Base-by-base conservation (phyloP, 2,888 invertebrate species). In the Orthonevra nobilis region DNA sequence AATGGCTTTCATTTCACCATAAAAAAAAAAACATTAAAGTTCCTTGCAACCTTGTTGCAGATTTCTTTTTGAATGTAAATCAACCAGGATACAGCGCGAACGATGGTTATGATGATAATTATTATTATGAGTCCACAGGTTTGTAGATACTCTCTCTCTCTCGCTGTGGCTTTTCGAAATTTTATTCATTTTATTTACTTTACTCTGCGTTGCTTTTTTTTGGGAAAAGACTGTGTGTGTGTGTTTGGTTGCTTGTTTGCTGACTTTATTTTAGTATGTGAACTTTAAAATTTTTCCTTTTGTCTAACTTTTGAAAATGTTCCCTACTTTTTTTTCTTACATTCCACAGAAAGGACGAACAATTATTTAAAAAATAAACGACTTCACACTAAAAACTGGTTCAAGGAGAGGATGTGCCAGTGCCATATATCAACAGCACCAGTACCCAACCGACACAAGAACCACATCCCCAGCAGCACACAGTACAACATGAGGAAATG, bases 251-350 rank as follows among this genome's bases (percentile, higher is more conserved):
- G 1, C 42, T 17, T 63, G 50, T 6, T 38, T 44, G n/a, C 7
- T 34, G 32, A 14, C 30, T 44, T 50, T 60, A 23, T 44, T 15
- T 66, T 34, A 52, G 38, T 52, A 44, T 74, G 56, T 75, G 28
- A 15, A n/a, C n/a, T n/a, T n/a, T n/a, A 63, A 58, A 38, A 42
- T 50, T 66, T 69, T 44, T 60, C 36, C 64, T 81, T 73, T n/a
- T n/a, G n/a, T n/a, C n/a, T 68, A 83, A 83, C 81, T 83, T 83
- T 82, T 81, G 81, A 82, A 84, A n/a, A 85, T 60, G 63, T 77
- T 69, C 20, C 48, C 32, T 74, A 61, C 44, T 68, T 32, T 30
- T 28, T 9, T 12, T 23, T 50, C 23, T 61, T 46, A 32, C 58
- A 54, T 46, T n/a, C 56, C 28, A 48, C 63, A 56, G 64, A 58